phyloP scores from a whole-genome alignment of 2,888 invertebrate genomes.

The Eupithecia dodoneata region DNA sequence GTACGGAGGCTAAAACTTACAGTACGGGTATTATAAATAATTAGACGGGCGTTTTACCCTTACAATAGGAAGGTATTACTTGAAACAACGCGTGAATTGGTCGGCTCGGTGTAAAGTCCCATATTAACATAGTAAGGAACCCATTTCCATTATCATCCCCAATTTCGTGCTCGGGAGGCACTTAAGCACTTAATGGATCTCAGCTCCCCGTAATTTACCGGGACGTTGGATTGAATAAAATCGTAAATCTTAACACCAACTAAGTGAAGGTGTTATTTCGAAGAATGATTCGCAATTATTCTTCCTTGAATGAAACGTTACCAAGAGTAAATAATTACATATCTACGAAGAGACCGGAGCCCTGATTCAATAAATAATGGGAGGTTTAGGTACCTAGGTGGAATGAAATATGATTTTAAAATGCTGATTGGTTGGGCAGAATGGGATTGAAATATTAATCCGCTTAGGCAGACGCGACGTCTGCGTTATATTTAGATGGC shows the following conservation, averaged over 20 bases:
- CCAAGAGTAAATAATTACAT: constrained; percentile 52
- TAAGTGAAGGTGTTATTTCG: constrained; percentile 72
- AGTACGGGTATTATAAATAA: constrained; percentile 49
- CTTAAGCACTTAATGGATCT: constrained; percentile 83
- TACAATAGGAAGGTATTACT: constrained; percentile 57
- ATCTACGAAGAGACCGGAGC: constrained; percentile 30
- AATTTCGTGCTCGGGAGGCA: constrained; percentile 82
- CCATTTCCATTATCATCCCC: constrained; percentile 82
- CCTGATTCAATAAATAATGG: constrained; percentile 31
- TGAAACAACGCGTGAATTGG: constrained; percentile 71
- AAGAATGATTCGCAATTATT: constrained; percentile 73
- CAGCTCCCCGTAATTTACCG: constrained; percentile 80
- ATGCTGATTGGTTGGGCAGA: constrained; percentile 24
- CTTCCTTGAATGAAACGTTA: constrained; percentile 59
- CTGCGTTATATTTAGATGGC: constrained; percentile 53
- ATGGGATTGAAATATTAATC: constrained; percentile 34
- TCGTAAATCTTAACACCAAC: constrained; percentile 80
- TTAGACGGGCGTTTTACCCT: constrained; percentile 52
- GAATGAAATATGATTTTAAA: constrained; percentile 24
- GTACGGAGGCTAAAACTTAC: constrained; percentile 43
- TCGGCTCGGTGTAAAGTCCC: constrained; percentile 67
- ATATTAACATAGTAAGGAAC: constrained; percentile 81
- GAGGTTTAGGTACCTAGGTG: constrained; percentile 18
- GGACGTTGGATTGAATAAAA: constrained; percentile 81
- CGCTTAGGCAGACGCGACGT: constrained; percentile 33